A percentile compares a stretch with the other conserved stretches of the same genome.
Conservation (phyloP, 2,888 invertebrate species). For the Eulithis testata region DNA sequence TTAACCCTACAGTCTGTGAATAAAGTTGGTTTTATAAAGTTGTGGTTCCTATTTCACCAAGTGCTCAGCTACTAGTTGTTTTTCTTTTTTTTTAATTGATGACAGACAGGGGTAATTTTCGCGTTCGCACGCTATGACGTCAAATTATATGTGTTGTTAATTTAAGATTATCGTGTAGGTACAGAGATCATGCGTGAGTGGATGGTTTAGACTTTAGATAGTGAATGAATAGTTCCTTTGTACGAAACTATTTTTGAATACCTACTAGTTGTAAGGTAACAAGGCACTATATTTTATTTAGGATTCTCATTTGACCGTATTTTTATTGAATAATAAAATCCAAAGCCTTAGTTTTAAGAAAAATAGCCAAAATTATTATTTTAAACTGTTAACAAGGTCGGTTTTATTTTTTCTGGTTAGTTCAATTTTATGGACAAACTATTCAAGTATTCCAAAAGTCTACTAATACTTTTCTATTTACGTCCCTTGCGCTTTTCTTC, state of each 20-base stretch:
- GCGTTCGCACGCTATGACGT: slow-evolving; percentile 43
- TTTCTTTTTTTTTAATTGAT: slow-evolving; percentile 36
- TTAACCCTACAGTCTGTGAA: neutral
- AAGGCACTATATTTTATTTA: too few relatives aligned
- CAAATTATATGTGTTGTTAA: slow-evolving; percentile 32
- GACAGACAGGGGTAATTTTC: slow-evolving; percentile 34
- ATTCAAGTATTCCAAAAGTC: too few relatives aligned
- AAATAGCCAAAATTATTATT: too few relatives aligned
- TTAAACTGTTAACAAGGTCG: too few relatives aligned
- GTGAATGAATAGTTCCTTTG: slow-evolving; percentile 19
- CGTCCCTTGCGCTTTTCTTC: slow-evolving; percentile 18
- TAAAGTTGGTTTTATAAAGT: slow-evolving; percentile 17
- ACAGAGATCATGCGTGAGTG: slow-evolving; percentile 24
- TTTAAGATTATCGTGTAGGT: slow-evolving; percentile 37
- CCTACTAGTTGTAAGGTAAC: too few relatives aligned
- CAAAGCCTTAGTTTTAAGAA: too few relatives aligned
- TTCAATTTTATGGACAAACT: too few relatives aligned
- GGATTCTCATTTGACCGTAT: too few relatives aligned
- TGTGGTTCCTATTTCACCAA: slow-evolving; percentile 4
- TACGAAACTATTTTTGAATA: neutral
- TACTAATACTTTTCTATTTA: slow-evolving; percentile 11
- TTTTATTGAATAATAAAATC: too few relatives aligned
- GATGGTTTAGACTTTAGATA: neutral
- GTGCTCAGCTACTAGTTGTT: slow-evolving; percentile 18
- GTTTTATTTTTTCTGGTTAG: too few relatives aligned